phyloP scores from a whole-genome alignment of 2,888 invertebrate genomes.

The Pandemis heparana region DNA sequence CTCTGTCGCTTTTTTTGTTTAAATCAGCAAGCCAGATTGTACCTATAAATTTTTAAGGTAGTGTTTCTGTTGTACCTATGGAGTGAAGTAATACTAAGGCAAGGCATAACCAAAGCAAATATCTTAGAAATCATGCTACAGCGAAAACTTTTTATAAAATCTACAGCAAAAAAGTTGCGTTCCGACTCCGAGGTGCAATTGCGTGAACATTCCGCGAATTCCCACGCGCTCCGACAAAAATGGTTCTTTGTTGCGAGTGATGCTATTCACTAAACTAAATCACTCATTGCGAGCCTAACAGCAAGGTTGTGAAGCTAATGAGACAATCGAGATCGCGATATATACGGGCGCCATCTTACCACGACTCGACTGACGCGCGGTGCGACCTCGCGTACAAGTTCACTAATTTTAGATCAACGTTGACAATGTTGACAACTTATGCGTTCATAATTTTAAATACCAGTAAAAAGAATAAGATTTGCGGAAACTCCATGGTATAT shows the following conservation, averaged over 20 bases:
- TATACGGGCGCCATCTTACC: constrained; percentile 69
- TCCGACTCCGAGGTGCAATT: constrained; percentile 49
- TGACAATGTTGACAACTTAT: constrained; percentile 56
- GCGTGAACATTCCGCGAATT: constrained; percentile 55
- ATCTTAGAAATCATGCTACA: constrained; percentile 16
- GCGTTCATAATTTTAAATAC: constrained; percentile 30
- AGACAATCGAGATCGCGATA: constrained; percentile 66
- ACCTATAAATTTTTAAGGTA: too few relatives aligned
- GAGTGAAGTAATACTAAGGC: not conserved
- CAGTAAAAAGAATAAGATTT: constrained; percentile 12
- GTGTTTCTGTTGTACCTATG: too few relatives aligned
- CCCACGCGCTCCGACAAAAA: constrained; percentile 58
- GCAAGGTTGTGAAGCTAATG: constrained; percentile 71
- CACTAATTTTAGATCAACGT: constrained; percentile 72
- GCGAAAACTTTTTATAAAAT: constrained; percentile 40
- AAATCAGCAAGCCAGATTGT: too few relatives aligned
- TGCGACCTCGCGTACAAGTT: constrained; percentile 71
- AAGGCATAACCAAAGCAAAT: not conserved
- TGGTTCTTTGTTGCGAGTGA: constrained; percentile 62
- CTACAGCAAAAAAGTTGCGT: constrained; percentile 13
- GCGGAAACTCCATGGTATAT: not conserved
- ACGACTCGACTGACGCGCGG: constrained; percentile 69
- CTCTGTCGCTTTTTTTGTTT: too few relatives aligned
- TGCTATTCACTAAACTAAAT: constrained; percentile 61
- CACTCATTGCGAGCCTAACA: constrained; percentile 70